These are phyloP conservation scores for Xiphydria camelus DNA, from an alignment of 2,888 invertebrate genomes.

Conservation along the genomic window DNA sequence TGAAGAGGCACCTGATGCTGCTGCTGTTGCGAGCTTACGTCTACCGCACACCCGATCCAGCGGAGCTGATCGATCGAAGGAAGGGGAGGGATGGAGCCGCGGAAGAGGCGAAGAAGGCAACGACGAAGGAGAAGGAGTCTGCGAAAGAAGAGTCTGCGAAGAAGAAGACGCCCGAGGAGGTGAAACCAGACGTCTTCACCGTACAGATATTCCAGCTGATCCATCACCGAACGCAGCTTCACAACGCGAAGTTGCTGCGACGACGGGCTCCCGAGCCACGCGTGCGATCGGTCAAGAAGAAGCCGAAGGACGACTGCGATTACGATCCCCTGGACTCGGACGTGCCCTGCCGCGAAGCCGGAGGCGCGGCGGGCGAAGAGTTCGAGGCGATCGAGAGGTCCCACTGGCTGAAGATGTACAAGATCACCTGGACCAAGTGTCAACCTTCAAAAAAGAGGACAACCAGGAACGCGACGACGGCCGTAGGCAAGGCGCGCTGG, in stretches of 20 bases:
- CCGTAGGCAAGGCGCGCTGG: constrained; percentile 57
- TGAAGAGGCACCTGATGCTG: constrained; percentile 45
- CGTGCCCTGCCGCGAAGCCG: constrained; percentile 3
- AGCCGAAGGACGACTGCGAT: constrained; percentile 29
- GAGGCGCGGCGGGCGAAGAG: constrained; percentile 11
- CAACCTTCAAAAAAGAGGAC: constrained; percentile 11
- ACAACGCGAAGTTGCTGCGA: constrained; percentile 38
- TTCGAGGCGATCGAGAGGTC: constrained; percentile 29
- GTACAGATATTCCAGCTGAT: constrained; percentile 42
- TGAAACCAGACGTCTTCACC: constrained; percentile 17
- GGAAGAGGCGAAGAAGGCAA: neutral
- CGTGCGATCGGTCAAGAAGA: constrained; percentile 17
- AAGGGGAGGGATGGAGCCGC: neutral
- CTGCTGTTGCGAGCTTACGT: constrained; percentile 42
- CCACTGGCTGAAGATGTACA: constrained; percentile 35
- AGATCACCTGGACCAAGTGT: constrained; percentile 36
- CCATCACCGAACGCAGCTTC: constrained; percentile 40
- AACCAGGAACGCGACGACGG: neutral
- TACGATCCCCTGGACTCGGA: constrained; percentile 23
- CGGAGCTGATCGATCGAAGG: neutral
- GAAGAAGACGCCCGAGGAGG: neutral
- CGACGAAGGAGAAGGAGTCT: neutral
- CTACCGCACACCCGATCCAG: constrained; percentile 17
- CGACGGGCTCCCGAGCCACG: constrained; percentile 21
- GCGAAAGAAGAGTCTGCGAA: neutral